Percentiles rank a stretch among this genome's conserved stretches.
These are phyloP conservation scores for Oscheius sp. DNA, from an alignment of 2,888 invertebrate species.

Conservation along the genomic window DNA sequence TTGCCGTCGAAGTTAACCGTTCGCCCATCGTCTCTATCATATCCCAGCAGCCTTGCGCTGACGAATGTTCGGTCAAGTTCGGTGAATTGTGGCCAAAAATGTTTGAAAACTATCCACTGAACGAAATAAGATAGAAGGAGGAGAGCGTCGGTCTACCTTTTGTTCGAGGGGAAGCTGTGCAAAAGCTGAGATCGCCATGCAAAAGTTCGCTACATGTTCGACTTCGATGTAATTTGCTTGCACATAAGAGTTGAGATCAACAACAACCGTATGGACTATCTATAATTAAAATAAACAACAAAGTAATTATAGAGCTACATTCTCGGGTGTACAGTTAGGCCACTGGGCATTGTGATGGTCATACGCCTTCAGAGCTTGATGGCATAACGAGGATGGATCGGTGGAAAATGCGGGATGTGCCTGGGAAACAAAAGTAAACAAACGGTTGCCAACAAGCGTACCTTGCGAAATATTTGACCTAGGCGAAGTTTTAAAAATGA, in stretches of 20 bases:
- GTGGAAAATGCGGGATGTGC: background rate
- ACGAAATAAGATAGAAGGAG: background rate
- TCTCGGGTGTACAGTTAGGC: slow-evolving; percentile 40
- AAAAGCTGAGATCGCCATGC: slow-evolving; percentile 53
- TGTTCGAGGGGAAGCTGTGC: slow-evolving; percentile 47
- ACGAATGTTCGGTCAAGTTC: slow-evolving; percentile 54
- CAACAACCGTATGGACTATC: slow-evolving; percentile 22
- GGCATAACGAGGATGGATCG: slow-evolving; percentile 42
- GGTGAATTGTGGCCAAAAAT: slow-evolving; percentile 53
- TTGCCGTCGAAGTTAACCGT: slow-evolving; percentile 46
- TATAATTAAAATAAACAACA: slow-evolving; percentile 6
- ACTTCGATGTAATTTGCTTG: slow-evolving; percentile 52
- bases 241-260: slow-evolving; percentile 52
- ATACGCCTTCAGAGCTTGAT: slow-evolving; percentile 52
- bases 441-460: background rate
- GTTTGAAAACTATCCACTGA: slow-evolving; percentile 56
- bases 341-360: slow-evolving; percentile 49
- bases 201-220: slow-evolving; percentile 51
- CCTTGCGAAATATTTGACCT: slow-evolving; percentile 6
- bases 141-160: too few relatives aligned
- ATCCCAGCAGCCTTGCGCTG: slow-evolving; percentile 48
- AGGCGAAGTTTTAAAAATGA: slow-evolving; percentile 5
- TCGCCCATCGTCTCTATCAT: slow-evolving; percentile 44
- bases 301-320: background rate
- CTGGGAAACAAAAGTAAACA: too few relatives aligned